Conservation (phyloP, 1,140 invertebrate species). For the Dinoponera quadriceps region DNA sequence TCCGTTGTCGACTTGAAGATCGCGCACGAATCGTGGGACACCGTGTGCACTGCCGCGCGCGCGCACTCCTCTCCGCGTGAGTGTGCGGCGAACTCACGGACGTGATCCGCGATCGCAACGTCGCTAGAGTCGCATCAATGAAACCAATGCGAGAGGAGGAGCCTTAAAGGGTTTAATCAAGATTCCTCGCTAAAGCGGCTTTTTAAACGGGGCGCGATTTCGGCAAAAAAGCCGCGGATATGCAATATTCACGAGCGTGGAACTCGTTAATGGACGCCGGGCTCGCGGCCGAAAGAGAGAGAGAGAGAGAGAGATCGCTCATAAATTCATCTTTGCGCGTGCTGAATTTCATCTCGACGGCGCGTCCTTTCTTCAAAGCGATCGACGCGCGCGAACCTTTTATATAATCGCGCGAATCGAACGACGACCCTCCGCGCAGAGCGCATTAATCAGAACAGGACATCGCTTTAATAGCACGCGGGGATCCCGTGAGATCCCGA, state of each 20-base stretch:
- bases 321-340: slow-evolving; percentile 36
- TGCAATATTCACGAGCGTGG: slow-evolving; percentile 11
- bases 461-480: neutral
- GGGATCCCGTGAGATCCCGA: too few relatives aligned
- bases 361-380: neutral
- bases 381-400: neutral
- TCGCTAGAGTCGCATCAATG: slow-evolving; percentile 58
- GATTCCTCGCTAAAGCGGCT: slow-evolving; percentile 21
- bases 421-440: neutral
- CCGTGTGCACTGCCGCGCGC: neutral
- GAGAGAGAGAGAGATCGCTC: too few relatives aligned
- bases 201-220: slow-evolving; percentile 22
- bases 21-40: neutral
- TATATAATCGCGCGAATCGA: neutral
- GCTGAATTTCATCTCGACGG: slow-evolving; percentile 16
- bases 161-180: slow-evolving; percentile 50
- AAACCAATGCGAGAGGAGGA: slow-evolving; percentile 15
- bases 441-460: neutral
- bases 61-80: slow-evolving; percentile 2
- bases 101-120: slow-evolving; percentile 30
- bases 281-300: too few relatives aligned
- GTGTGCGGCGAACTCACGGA: neutral
- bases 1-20: neutral
- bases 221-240: slow-evolving; percentile 4
- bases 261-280: neutral